These are phyloP conservation scores for Pantherophis vulpinus DNA, from an alignment of 2,797 vertebrate species.

Conservation along the genomic window DNA sequence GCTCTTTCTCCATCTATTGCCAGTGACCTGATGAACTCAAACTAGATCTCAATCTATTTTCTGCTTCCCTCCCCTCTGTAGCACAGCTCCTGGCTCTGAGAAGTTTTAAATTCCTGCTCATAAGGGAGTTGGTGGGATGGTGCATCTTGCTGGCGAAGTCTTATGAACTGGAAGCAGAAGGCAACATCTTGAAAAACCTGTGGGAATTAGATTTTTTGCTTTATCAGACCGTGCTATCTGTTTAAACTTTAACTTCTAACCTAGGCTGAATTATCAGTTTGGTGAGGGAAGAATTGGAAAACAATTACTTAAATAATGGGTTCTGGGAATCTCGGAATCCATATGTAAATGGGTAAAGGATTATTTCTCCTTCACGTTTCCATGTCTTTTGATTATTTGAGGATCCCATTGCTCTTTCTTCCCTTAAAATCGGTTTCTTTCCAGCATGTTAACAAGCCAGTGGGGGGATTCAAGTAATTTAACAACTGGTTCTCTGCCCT, in stretches of 20 bases:
- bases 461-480: too few species aligned
- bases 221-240: constrained; percentile 13
- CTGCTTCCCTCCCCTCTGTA: background rate
- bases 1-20: background rate
- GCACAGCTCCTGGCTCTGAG: background rate
- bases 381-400: background rate
- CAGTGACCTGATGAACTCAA: background rate
- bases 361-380: background rate
- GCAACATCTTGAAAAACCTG: background rate
- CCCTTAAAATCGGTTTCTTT: background rate
- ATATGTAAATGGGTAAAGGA: background rate
- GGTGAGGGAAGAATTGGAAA: background rate
- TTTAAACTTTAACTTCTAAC: constrained; percentile 47
- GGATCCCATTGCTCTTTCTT: background rate
- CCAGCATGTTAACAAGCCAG: constrained; percentile 11
- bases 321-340: background rate
- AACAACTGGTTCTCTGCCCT: too few species aligned
- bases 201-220: constrained; percentile 41
- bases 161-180: background rate
- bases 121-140: too few species aligned
- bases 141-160: background rate
- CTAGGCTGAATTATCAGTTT: background rate
- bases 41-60: background rate
- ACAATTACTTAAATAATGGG: background rate
- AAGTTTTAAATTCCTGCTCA: background rate